phyloP scores from a whole-genome alignment of 2,113 vertebrate species.

The Dromaius novaehollandiae region DNA sequence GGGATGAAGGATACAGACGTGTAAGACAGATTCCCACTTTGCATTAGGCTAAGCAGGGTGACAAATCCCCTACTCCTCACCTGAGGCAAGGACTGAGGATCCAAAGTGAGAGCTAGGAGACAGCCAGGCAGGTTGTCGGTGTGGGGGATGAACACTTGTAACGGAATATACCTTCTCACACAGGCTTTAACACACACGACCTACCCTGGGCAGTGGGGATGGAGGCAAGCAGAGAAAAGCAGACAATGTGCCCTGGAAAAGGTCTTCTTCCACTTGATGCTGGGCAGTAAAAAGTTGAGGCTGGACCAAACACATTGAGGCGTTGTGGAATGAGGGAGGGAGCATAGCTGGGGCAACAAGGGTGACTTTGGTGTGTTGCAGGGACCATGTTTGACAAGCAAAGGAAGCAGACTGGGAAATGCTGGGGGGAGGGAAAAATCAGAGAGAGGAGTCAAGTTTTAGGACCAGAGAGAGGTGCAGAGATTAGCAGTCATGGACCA shows the following conservation, averaged over 20 bases:
- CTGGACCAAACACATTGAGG: neutral
- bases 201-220: too few species aligned
- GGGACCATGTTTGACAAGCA: neutral
- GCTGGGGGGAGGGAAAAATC: too few species aligned
- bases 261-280: neutral
- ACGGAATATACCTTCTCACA: neutral
- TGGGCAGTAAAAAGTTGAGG: too few species aligned
- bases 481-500: neutral
- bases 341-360: too few species aligned
- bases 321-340: neutral
- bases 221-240: neutral
- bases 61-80: neutral
- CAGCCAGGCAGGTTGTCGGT: neutral
- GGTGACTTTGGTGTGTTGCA: neutral
- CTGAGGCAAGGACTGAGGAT: neutral
- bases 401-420: neutral
- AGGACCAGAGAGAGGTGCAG: too few species aligned
- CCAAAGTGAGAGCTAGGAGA: neutral
- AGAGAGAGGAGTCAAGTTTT: neutral
- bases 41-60: neutral
- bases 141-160: rapidly evolving
- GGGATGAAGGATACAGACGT: neutral
- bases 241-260: neutral
- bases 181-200: neutral
- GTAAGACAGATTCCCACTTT: neutral